These are phyloP conservation scores for Spisula subtruncata DNA, from an alignment of 2,888 invertebrate species.

Conservation along the genomic window DNA sequence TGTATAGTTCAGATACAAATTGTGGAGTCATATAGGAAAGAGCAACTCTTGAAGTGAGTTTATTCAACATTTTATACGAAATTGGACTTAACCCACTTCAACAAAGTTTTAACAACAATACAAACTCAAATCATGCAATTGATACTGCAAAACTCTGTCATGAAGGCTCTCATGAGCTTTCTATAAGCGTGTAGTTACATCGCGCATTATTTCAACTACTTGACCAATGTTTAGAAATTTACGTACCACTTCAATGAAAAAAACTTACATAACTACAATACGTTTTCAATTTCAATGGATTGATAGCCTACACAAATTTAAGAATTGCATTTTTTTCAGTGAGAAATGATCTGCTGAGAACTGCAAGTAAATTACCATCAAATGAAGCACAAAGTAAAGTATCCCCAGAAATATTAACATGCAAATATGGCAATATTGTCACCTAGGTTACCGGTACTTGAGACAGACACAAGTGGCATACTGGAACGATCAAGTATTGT, in stretches of 20 bases:
- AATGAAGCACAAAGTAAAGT: background rate
- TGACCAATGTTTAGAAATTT: too few species aligned
- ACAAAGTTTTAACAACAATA: background rate
- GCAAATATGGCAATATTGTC: background rate
- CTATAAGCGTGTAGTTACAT: too few species aligned
- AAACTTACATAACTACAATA: too few species aligned
- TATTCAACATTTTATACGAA: background rate
- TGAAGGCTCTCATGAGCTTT: too few species aligned
- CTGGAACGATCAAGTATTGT: background rate
- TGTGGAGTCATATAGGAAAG: background rate
- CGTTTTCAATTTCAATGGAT: background rate
- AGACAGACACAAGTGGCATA: slow-evolving; percentile 10
- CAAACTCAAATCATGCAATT: too few species aligned
- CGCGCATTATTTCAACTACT: too few species aligned
- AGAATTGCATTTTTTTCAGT: background rate
- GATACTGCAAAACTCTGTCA: too few species aligned
- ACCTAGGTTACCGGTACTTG: background rate
- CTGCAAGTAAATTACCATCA: background rate
- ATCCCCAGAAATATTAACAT: slow-evolving; percentile 29
- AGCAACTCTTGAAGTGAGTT: background rate
- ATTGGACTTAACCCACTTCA: background rate
- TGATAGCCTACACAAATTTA: background rate
- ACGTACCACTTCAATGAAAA: too few species aligned
- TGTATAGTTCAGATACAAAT: background rate
- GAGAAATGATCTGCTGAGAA: too few species aligned